Evolutionary conservation across 2,888 invertebrate genomes (phyloP).

Genomic region (Acronicta aceris): DNA sequence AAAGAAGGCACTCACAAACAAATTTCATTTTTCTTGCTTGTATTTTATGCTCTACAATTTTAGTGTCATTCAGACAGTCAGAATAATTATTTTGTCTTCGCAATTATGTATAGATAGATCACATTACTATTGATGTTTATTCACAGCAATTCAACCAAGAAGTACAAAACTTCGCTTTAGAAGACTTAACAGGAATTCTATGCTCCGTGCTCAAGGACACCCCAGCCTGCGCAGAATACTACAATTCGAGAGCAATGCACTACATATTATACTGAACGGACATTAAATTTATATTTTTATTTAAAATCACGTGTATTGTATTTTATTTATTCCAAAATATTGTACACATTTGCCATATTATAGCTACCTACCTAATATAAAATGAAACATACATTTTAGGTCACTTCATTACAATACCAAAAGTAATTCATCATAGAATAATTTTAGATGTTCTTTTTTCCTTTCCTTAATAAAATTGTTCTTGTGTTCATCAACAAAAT

Average conservation of each 20-base stretch:
- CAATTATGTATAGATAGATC: too few species aligned
- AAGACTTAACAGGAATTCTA: slow-evolving; percentile 69
- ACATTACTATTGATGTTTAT: not conserved
- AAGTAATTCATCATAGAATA: not conserved
- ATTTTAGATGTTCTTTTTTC: not conserved
- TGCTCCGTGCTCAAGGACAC: slow-evolving; percentile 65
- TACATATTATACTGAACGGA: slow-evolving; percentile 53
- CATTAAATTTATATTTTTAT: slow-evolving; percentile 17
- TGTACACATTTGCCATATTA: slow-evolving; percentile 4
- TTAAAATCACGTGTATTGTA: not conserved
- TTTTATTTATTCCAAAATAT: slow-evolving; percentile 19
- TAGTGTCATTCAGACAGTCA: too few species aligned
- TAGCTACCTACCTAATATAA: too few species aligned
- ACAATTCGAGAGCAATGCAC: slow-evolving; percentile 66
- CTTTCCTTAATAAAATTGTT: not conserved
- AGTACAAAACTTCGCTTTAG: slow-evolving; percentile 68
- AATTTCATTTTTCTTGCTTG: too few species aligned
- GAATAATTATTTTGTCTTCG: too few species aligned
- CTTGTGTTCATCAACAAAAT: slow-evolving; percentile 3
- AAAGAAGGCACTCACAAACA: too few species aligned
- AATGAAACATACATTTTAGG: not conserved
- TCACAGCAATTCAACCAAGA: slow-evolving; percentile 76
- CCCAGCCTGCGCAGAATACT: slow-evolving; percentile 66
- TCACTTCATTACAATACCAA: not conserved
- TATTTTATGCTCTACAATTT: too few species aligned